Evolutionary conservation across 2,113 vertebrate species (phyloP).

Genomic region (Gnathonemus echidnorhynchus): DNA sequence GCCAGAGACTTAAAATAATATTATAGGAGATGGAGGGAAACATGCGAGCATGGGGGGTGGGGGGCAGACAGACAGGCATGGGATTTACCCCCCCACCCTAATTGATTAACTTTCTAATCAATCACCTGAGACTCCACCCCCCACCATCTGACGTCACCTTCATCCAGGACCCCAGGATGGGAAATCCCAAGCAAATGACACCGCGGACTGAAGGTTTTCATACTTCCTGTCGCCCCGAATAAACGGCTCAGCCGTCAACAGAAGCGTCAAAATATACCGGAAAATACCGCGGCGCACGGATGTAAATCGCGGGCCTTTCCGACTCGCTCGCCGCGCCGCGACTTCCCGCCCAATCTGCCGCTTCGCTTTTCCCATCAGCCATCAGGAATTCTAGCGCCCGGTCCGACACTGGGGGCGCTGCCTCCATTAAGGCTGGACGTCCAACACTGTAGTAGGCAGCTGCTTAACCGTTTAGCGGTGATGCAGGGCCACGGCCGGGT

Average conservation of each 20-base stretch:
- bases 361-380: not conserved
- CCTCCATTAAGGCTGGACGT: not conserved
- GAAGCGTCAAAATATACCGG: not conserved
- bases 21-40: not conserved
- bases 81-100: constrained; percentile 13
- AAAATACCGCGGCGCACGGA: too few relatives aligned
- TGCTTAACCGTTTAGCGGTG: constrained; percentile 1
- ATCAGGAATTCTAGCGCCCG: not conserved
- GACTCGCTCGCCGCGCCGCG: not conserved
- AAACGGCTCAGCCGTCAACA: not conserved
- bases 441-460: not conserved
- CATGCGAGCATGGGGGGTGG: not conserved
- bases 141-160: constrained; percentile 11
- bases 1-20: not conserved
- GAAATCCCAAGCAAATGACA: constrained; percentile 12
- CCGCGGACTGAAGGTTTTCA: not conserved
- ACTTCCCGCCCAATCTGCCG: too few relatives aligned
- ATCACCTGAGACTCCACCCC: constrained; percentile 17
- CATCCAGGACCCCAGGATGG: not conserved
- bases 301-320: not conserved
- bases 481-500: not conserved
- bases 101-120: constrained; percentile 28
- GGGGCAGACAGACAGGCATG: not conserved
- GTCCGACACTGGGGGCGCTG: not conserved
- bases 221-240: not conserved